These are phyloP conservation scores for Metopia argyrocephala DNA, from an alignment of 2,888 invertebrate species.

Conservation along the genomic window DNA sequence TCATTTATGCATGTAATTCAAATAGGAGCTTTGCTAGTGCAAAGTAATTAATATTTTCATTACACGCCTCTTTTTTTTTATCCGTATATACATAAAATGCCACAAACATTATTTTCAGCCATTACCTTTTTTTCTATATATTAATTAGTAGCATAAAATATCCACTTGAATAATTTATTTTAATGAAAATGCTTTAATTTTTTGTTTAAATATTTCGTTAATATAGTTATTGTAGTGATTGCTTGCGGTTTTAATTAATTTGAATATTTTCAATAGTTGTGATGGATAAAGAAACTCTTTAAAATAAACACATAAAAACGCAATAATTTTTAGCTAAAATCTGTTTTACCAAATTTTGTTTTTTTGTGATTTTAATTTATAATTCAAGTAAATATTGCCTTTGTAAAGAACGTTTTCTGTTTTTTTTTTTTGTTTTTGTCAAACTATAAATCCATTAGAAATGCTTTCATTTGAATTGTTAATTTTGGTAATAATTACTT, in stretches of 20 bases:
- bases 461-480: too few species aligned
- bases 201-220: background rate
- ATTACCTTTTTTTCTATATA: conserved; percentile 11
- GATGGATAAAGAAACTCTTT: background rate
- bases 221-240: conserved; percentile 5
- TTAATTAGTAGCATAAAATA: conserved; percentile 15
- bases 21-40: too few species aligned
- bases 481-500: too few species aligned
- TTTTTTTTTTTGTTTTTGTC: too few species aligned
- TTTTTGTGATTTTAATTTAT: background rate
- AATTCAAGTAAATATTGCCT: too few species aligned
- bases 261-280: conserved; percentile 16
- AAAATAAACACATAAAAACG: background rate
- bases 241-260: conserved; percentile 24
- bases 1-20: too few species aligned
- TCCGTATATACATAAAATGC: conserved; percentile 11
- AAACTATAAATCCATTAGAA: too few species aligned
- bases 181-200: conserved; percentile 21
- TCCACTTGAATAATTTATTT: conserved; percentile 31
- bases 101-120: background rate
- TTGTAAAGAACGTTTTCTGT: too few species aligned
- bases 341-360: too few species aligned
- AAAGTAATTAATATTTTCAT: background rate
- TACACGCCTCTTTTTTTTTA: background rate
- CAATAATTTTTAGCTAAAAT: background rate